A percentile compares a stretch with the other conserved stretches of the same genome.
phyloP scores from a whole-genome alignment of 2,113 vertebrate genomes.

The Notarius lentiginosus region DNA sequence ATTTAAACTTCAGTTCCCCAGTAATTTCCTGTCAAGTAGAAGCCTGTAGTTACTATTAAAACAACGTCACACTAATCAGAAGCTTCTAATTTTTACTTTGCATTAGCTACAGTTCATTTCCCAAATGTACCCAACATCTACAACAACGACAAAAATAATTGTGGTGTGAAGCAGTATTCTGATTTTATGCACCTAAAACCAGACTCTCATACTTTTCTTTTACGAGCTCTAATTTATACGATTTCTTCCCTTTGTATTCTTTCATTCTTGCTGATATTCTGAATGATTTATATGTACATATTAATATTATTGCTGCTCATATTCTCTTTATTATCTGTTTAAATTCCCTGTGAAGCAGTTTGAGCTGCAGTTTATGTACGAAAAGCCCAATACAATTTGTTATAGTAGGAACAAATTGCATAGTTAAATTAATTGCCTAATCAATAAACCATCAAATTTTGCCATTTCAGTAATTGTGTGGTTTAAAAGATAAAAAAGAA shows the following conservation, averaged over 20 bases:
- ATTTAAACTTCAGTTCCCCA: too few species aligned
- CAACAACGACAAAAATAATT: not conserved
- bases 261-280: not conserved
- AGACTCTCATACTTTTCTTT: not conserved
- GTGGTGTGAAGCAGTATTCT: not conserved
- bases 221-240: not conserved
- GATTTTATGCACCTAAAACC: not conserved
- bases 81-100: not conserved
- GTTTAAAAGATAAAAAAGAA: not conserved
- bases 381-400: not conserved
- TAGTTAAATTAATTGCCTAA: not conserved
- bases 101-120: not conserved
- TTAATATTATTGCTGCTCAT: not conserved
- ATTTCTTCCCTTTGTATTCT: not conserved
- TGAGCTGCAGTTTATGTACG: not conserved
- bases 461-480: not conserved
- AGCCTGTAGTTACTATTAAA: not conserved
- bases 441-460: not conserved
- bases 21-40: not conserved
- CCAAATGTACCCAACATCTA: not conserved
- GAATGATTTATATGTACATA: not conserved
- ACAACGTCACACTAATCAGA: not conserved
- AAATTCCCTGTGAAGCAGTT: not conserved
- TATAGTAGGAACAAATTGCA: not conserved
- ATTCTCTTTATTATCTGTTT: conserved; percentile 10